Evolutionary conservation across 2,888 invertebrate species (phyloP).

Genomic region (Ichneumoninae sp.): DNA sequence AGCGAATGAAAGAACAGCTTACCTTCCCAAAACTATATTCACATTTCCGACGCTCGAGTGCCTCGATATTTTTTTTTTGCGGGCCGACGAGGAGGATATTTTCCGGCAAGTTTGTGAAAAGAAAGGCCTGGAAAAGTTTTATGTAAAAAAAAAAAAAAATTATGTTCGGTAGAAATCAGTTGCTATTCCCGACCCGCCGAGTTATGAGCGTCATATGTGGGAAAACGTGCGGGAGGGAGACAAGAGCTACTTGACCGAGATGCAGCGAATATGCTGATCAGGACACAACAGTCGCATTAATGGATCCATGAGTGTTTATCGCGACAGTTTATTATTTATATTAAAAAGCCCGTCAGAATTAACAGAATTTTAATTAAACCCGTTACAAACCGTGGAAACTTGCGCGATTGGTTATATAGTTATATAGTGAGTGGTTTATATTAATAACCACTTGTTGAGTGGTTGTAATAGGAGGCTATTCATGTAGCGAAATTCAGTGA

Average conservation of each 20-base stretch:
- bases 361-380: too few relatives aligned
- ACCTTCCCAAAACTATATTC: constrained; percentile 10
- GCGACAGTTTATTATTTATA: too few relatives aligned
- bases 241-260: too few relatives aligned
- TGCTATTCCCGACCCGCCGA: neutral
- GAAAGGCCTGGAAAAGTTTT: neutral
- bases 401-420: too few relatives aligned
- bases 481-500: neutral
- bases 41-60: neutral
- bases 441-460: neutral
- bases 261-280: too few relatives aligned
- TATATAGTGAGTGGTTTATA: too few relatives aligned
- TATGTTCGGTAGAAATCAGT: neutral
- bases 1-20: neutral
- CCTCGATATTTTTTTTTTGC: neutral
- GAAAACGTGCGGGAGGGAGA: too few relatives aligned
- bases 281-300: too few relatives aligned
- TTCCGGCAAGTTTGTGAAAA: neutral
- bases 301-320: too few relatives aligned
- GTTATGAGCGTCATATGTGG: too few relatives aligned
- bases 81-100: neutral
- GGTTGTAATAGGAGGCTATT: neutral
- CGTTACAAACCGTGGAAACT: too few relatives aligned
- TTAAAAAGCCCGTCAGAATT: too few relatives aligned
- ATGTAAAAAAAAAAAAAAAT: neutral